A percentile compares a stretch with the other conserved stretches of the same genome.
phyloP scores from a whole-genome alignment of 2,797 vertebrate genomes.

The Cossypha heuglini region DNA sequence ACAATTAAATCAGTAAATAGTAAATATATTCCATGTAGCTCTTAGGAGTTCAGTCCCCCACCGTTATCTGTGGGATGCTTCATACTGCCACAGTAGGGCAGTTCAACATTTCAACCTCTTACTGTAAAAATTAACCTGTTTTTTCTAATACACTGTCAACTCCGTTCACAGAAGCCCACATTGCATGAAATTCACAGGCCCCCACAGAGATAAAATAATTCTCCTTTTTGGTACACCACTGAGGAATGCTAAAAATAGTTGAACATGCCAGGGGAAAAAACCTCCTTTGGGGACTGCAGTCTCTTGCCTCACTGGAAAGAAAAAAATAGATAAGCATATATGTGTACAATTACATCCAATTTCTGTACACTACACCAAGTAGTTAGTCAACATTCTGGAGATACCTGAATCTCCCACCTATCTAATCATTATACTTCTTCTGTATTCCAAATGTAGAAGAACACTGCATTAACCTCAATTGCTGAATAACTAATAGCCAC shows the following conservation, averaged over 20 bases:
- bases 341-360: neutral
- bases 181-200: slow-evolving; percentile 34
- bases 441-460: neutral
- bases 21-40: neutral
- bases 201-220: slow-evolving; percentile 42
- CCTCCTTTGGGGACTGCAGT: neutral
- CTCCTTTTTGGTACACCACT: neutral
- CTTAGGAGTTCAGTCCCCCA: neutral
- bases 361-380: neutral
- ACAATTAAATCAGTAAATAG: slow-evolving; percentile 8
- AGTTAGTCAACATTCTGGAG: neutral
- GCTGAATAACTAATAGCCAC: neutral
- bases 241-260: slow-evolving; percentile 43
- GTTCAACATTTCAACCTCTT: slow-evolving; percentile 20
- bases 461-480: neutral
- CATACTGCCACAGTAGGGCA: neutral
- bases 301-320: neutral
- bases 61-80: neutral
- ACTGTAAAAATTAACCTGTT: slow-evolving; percentile 46
- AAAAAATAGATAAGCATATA: neutral
- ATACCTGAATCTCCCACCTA: neutral
- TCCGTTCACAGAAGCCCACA: slow-evolving; percentile 1
- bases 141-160: slow-evolving; percentile 23
- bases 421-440: neutral
- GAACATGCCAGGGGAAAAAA: neutral